phyloP scores from a whole-genome alignment of 2,888 invertebrate genomes.

The Pimpla rufipes region DNA sequence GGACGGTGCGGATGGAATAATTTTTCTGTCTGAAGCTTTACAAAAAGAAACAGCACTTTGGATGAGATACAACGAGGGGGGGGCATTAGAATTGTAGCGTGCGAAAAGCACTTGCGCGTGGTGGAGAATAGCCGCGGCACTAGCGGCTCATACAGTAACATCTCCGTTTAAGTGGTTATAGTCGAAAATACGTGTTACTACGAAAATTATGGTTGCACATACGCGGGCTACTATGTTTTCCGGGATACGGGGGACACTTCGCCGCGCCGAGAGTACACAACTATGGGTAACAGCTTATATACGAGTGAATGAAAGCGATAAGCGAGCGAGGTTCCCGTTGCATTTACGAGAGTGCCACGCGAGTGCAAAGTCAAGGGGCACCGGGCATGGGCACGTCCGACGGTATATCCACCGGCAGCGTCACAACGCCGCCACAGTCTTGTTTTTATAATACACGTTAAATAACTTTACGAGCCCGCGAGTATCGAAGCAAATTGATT shows the following conservation, averaged over 20 bases:
- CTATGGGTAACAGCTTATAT: conserved; percentile 28
- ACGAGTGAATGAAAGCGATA: conserved; percentile 44
- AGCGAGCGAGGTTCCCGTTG: conserved; percentile 29
- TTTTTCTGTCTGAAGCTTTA: conserved; percentile 13
- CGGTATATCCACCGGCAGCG: conserved; percentile 20
- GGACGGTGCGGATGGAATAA: background rate
- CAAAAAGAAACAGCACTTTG: conserved; percentile 18
- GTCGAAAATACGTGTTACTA: conserved; percentile 58
- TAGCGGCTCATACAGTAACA: conserved; percentile 32
- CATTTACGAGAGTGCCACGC: conserved; percentile 54
- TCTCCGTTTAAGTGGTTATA: conserved; percentile 44
- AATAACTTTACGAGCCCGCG: conserved; percentile 77
- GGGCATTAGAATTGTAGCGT: conserved; percentile 47
- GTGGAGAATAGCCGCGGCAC: conserved; percentile 42
- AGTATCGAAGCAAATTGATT: conserved; percentile 79
- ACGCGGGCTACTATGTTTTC: conserved; percentile 32
- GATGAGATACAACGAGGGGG: conserved; percentile 45
- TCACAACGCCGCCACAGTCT: conserved; percentile 9
- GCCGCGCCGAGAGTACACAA: conserved; percentile 17
- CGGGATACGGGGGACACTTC: conserved; percentile 32
- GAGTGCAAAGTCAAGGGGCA: conserved; percentile 51
- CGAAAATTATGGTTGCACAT: conserved; percentile 39
- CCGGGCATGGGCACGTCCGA: conserved; percentile 7
- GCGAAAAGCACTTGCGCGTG: conserved; percentile 39
- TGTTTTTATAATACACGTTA: conserved; percentile 80